A percentile compares a stretch with the other conserved stretches of the same genome.
These are phyloP conservation scores for Euzetes globulus DNA, from an alignment of 2,888 invertebrate species.

Conservation along the genomic window DNA sequence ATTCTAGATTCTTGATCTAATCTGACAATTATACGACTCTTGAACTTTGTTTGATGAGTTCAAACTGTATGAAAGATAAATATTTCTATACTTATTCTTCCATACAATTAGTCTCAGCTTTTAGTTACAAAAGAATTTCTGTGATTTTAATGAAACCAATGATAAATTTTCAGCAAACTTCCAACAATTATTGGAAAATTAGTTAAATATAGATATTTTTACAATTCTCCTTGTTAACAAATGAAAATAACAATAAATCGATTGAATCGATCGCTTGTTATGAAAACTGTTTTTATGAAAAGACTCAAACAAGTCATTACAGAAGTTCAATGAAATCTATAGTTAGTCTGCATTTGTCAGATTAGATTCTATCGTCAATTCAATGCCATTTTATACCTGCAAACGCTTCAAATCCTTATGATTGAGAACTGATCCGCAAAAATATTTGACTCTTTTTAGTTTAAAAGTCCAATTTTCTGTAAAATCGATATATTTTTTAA, in stretches of 20 bases:
- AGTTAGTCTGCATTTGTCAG: neutral
- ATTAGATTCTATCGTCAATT: neutral
- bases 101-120: too few species aligned
- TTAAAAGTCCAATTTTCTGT: conserved; percentile 78
- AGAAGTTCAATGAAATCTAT: neutral
- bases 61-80: neutral
- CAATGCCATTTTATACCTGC: conserved; percentile 62
- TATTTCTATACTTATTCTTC: neutral
- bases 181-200: neutral
- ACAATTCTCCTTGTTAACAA: too few species aligned
- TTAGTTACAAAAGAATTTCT: neutral
- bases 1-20: too few species aligned
- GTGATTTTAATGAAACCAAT: neutral
- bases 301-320: neutral
- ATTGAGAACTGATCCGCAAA: conserved; percentile 99
- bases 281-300: neutral
- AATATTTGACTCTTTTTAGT: conserved; percentile 99
- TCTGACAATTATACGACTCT: too few species aligned
- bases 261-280: neutral
- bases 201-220: neutral
- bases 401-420: conserved; percentile 99
- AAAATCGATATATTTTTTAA: neutral
- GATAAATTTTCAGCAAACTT: neutral
- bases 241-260: too few species aligned
- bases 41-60: neutral